These are phyloP conservation scores for Litoditis marina DNA, from an alignment of 2,888 invertebrate genomes.

Conservation along the genomic window DNA sequence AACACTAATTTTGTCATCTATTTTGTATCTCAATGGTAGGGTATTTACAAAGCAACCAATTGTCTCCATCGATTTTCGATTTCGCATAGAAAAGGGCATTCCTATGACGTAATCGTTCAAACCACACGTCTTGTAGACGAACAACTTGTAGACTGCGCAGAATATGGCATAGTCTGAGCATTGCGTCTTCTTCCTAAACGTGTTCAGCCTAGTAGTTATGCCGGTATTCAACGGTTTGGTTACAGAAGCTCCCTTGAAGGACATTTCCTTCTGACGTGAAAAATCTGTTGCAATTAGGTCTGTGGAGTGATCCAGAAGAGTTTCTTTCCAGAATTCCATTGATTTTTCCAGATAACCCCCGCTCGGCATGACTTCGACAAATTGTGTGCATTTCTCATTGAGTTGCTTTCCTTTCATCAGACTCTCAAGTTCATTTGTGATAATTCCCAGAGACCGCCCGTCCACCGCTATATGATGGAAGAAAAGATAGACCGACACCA, in stretches of 20 bases:
- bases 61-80: background rate
- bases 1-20: background rate
- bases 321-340: background rate
- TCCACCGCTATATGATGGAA: slow-evolving; percentile 17
- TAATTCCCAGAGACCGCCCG: slow-evolving; percentile 4
- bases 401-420: background rate
- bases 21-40: background rate
- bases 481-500: background rate
- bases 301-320: background rate
- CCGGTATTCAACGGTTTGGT: too few species aligned
- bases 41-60: slow-evolving; percentile 11
- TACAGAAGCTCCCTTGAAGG: too few species aligned
- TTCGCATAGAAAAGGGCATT: slow-evolving; percentile 5
- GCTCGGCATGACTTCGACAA: too few species aligned
- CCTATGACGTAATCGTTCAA: background rate
- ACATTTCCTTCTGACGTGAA: background rate
- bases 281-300: slow-evolving; percentile 6
- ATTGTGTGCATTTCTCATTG: background rate
- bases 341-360: too few species aligned
- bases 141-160: background rate
- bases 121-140: background rate
- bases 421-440: background rate
- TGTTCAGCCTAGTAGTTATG: too few species aligned
- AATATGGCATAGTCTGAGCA: slow-evolving; percentile 9
- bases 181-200: background rate